Evolutionary conservation across 1,140 invertebrate species (phyloP), one percentile per base, ranked within the genome.

Genomic region (Caligus rogercresseyi): DNA sequence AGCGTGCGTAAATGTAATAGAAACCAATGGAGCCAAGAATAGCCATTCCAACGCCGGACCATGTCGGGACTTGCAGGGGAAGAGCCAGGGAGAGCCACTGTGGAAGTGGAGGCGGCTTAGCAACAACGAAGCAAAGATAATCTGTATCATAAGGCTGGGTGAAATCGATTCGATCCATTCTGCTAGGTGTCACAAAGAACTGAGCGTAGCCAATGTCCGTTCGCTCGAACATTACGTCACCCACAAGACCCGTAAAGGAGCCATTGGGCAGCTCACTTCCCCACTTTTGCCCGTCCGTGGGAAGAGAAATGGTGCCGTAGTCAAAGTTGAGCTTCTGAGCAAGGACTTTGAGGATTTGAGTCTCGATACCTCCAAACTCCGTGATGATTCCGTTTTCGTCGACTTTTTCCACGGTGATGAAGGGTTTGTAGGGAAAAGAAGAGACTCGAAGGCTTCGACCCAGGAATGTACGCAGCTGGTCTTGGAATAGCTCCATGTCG

Each of bases 121-220:
- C 61, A 2, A 66, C 65, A 23, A 67, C 62, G 56, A 67, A 66
- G 23, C 65, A 68, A 4, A 61, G 63, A 19, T 57, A 57, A 61
- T 66, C 65, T 31, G 60, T 61, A 24, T 66, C 62, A 24, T 67
- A 65, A 3, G 66, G 18, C n/a, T 54, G 31, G 26, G 65, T 67
- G 59, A 64, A 65, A 25, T 67, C 66, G 26, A 66, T 61, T 25
- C 64, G 55, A 54, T 67, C 62, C 61, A 62, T 66, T n/a, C 66
- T 66, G 11, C 65, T 56, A 15, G 65, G 64, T 21, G 64, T 67
- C 25, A 69, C 64, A 63, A 68, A 69, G 16, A 69, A 52, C 18
- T 69, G 66, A 13, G 68, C 68, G 19, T 68, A 63, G 15, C 66
- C 68, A 55, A 69, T 62, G 31, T 69, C 54, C 1, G 66, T 63